phyloP scores from a whole-genome alignment of 2,797 vertebrate species.

The Myotis vivesi region DNA sequence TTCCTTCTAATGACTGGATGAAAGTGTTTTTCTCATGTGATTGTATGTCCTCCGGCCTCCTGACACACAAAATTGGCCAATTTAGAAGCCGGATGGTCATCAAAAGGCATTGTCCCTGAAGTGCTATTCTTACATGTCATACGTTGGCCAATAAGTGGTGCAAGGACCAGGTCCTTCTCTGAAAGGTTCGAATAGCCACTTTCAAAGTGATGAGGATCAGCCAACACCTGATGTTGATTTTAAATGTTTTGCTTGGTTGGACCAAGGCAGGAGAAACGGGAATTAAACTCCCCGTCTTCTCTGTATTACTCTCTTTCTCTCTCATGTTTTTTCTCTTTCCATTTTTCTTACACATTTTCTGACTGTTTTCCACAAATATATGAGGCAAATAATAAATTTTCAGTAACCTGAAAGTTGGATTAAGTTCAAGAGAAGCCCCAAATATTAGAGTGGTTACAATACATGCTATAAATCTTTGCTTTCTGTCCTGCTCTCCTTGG shows the following conservation, averaged over 20 bases:
- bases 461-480: slow-evolving; percentile 23
- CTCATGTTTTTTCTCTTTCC: neutral
- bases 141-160: slow-evolving; percentile 30
- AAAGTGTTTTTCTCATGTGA: slow-evolving; percentile 76
- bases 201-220: slow-evolving; percentile 51
- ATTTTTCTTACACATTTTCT: slow-evolving; percentile 50
- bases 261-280: slow-evolving; percentile 45
- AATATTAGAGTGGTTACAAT: neutral
- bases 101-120: slow-evolving; percentile 63
- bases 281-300: neutral
- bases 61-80: slow-evolving; percentile 72
- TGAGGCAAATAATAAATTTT: slow-evolving; percentile 61
- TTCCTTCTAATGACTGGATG: slow-evolving; percentile 72
- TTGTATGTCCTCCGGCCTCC: slow-evolving; percentile 71
- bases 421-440: slow-evolving; percentile 39
- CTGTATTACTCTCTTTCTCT: neutral
- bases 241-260: slow-evolving; percentile 55
- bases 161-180: neutral
- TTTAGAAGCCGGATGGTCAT: slow-evolving; percentile 69
- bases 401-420: slow-evolving; percentile 40
- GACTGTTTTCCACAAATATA: slow-evolving; percentile 30
- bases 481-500: neutral
- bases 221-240: slow-evolving; percentile 52
- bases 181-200: slow-evolving; percentile 53
- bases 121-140: slow-evolving; percentile 61